Evolutionary conservation across 1,140 invertebrate genomes (phyloP), one percentile per base, ranked within the genome.

Genomic region (Lucilia cuprina): DNA sequence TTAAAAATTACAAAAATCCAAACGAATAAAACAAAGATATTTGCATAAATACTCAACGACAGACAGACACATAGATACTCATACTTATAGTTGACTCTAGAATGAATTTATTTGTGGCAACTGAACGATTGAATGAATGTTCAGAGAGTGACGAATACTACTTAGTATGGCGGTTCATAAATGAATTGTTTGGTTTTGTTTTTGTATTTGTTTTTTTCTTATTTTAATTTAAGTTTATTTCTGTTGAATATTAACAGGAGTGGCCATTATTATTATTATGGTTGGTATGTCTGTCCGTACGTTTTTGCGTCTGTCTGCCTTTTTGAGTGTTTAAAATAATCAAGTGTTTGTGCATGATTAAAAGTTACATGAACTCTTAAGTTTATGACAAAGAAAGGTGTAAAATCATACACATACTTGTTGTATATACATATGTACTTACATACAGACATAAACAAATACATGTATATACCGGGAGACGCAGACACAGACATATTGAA

Each of bases 361-460:
- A 80, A 49, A 49, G 77, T 80, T 80, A 49, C 35, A 49, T 49
- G 35, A 80, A 80, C 77, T 80, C 77, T 80, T 80, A 30, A 80
- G 77, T 80, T 70, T 80, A 80, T 49, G 77, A 80, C 77, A 80
- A 80, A 80, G 77, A 80, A 80, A 80, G 77, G 77, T 50, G 41
- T 14, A 80, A 49, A 21, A 19, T 21, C 77, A 49, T 80, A 80
- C 74, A 41, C 5, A 41, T 41, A 41, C 41, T 41, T 41, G 10
- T 41, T 8, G 41, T 41, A 41, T 10, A 0, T 41, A 41, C 7
- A 5, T 41, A 41, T 5, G 7, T 7, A 41, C 41, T 41, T 8
- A 8, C 3, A 41, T 8, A 8, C 35, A 41, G 35, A 41, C 35
- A 41, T 8, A 41, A 8, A 41, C 35, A 41, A 5, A 41, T 8